Evolutionary conservation across 2,113 vertebrate species (phyloP).

Genomic region (Bambusicola thoracicus): DNA sequence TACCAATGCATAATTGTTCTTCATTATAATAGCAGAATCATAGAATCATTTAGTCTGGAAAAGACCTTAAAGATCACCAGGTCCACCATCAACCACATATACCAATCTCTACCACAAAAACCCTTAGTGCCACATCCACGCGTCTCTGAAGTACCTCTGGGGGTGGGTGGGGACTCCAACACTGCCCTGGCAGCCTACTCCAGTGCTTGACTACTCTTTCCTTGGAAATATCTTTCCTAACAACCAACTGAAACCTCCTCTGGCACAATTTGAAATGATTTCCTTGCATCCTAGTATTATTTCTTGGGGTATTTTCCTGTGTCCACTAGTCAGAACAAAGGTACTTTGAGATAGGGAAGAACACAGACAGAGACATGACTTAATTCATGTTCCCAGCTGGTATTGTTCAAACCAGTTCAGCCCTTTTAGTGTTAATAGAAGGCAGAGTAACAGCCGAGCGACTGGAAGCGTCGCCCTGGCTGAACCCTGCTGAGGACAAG

Average conservation of each 20-base stretch:
- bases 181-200: neutral
- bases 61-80: neutral
- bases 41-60: neutral
- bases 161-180: neutral
- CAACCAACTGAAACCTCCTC: neutral
- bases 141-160: neutral
- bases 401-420: fast-evolving
- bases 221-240: neutral
- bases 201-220: neutral
- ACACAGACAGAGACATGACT: neutral
- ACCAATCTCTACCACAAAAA: neutral
- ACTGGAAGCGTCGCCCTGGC: fast-evolving
- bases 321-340: neutral
- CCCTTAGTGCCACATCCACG: neutral
- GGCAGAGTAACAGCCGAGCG: neutral
- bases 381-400: neutral
- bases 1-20: neutral
- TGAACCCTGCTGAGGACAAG: neutral
- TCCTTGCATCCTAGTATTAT: neutral
- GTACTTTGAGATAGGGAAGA: neutral
- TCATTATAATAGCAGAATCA: neutral
- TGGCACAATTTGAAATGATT: neutral
- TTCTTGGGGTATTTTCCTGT: fast-evolving
- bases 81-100: neutral
- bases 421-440: neutral